phyloP scores from a whole-genome alignment of 2,113 vertebrate species.

The Psittacula cyanocephala region DNA sequence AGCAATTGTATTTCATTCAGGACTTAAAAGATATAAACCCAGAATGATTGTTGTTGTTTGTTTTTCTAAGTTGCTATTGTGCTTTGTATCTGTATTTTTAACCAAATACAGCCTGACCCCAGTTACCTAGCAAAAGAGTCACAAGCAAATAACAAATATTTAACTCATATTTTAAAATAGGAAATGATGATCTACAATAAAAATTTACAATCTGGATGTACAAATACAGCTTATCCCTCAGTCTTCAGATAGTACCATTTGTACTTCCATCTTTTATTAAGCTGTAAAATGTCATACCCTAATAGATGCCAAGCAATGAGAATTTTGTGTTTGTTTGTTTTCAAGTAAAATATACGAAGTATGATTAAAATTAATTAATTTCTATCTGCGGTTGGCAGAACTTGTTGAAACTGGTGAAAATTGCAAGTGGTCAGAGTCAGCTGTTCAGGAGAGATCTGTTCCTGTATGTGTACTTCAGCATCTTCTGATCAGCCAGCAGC shows the following conservation, averaged over 20 bases:
- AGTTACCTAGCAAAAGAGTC: neutral
- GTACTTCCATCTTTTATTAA: neutral
- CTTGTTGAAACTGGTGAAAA: neutral
- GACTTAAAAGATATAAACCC: neutral
- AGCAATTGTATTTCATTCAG: neutral
- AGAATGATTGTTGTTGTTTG: neutral
- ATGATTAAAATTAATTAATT: neutral
- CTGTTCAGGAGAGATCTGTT: neutral
- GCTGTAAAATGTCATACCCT: neutral
- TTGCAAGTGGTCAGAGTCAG: neutral
- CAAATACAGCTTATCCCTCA: neutral
- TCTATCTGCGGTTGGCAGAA: neutral
- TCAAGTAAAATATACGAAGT: neutral
- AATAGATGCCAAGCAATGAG: neutral
- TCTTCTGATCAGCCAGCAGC: rapidly evolving
- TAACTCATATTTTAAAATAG: neutral
- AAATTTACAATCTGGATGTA: neutral
- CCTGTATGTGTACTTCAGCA: neutral
- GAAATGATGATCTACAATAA: neutral
- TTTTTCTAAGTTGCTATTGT: neutral
- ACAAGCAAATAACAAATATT: neutral
- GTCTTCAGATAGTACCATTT: neutral
- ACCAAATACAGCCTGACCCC: neutral
- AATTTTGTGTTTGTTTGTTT: neutral
- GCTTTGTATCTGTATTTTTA: neutral